Percentiles rank a stretch among this genome's conserved stretches.
Conservation (phyloP, 2,888 invertebrate species). For the Ditula angustiorana region DNA sequence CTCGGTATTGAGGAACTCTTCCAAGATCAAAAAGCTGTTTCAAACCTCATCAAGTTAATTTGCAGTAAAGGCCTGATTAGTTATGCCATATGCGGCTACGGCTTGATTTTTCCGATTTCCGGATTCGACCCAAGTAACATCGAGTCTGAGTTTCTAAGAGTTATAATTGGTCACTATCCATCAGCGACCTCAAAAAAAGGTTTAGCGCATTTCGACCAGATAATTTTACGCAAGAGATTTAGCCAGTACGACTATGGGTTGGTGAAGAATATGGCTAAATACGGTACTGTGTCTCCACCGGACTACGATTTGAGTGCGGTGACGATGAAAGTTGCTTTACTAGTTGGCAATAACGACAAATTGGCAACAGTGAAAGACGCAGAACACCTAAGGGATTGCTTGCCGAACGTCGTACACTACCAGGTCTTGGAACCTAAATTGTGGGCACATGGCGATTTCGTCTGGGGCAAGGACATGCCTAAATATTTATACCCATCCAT, state of each 20-base stretch:
- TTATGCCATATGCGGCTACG: slow-evolving; percentile 12
- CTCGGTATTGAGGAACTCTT: slow-evolving; percentile 39
- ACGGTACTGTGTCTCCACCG: slow-evolving; percentile 52
- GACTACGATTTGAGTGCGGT: slow-evolving; percentile 57
- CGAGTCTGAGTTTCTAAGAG: slow-evolving; percentile 48
- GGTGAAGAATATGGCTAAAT: slow-evolving; percentile 49
- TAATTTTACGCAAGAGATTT: slow-evolving; percentile 51
- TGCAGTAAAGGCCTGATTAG: slow-evolving; percentile 20
- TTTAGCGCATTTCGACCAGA: slow-evolving; percentile 55
- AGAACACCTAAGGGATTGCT: slow-evolving; percentile 40
- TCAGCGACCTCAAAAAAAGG: slow-evolving; percentile 57
- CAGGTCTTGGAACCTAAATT: slow-evolving; percentile 25
- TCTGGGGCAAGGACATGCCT: slow-evolving; percentile 54
- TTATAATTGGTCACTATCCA: slow-evolving; percentile 54
- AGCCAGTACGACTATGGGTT: slow-evolving; percentile 58
- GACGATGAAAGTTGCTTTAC: slow-evolving; percentile 51
- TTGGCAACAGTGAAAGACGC: slow-evolving; percentile 55
- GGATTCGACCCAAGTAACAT: slow-evolving; percentile 46
- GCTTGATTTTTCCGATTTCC: not conserved
- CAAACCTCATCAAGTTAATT: slow-evolving; percentile 29
- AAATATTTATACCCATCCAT: slow-evolving; percentile 39
- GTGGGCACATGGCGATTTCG: slow-evolving; percentile 58
- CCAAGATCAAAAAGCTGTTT: slow-evolving; percentile 28
- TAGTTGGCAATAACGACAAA: slow-evolving; percentile 56
- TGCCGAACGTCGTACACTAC: slow-evolving; percentile 53